Conservation (phyloP, 2,113 vertebrate genomes). For the Mirza zaza region DNA sequence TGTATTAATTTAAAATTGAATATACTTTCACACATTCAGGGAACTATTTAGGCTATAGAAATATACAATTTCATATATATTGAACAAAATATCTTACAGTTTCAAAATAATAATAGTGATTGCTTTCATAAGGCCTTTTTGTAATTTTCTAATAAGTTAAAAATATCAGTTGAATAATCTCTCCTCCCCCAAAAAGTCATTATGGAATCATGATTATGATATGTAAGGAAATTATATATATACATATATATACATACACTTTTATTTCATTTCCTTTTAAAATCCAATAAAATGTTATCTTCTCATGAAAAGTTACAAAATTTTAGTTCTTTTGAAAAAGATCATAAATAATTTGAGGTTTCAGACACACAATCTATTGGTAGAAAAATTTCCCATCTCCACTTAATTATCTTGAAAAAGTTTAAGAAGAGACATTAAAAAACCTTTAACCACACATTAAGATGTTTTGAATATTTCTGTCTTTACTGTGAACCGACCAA, state of each 20-base stretch:
- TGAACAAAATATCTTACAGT: slow-evolving; percentile 16
- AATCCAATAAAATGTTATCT: slow-evolving; percentile 69
- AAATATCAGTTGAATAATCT: not conserved
- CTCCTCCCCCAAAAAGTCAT: not conserved
- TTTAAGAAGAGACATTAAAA: not conserved
- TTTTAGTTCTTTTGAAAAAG: slow-evolving; percentile 58
- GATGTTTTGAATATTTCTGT: slow-evolving; percentile 42
- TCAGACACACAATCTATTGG: slow-evolving; percentile 73
- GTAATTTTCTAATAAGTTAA: slow-evolving; percentile 24
- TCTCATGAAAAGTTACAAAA: slow-evolving; percentile 64
- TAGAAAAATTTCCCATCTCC: slow-evolving; percentile 52
- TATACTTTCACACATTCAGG: not conserved
- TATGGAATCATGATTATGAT: not conserved
- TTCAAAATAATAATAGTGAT: slow-evolving; percentile 15
- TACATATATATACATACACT: slow-evolving; percentile 43
- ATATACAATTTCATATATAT: not conserved
- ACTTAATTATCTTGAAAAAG: slow-evolving; percentile 63
- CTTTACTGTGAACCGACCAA: not conserved
- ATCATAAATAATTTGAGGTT: slow-evolving; percentile 75
- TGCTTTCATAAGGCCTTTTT: slow-evolving; percentile 35
- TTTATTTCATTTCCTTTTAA: slow-evolving; percentile 63
- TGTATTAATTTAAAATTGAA: slow-evolving; percentile 47
- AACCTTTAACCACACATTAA: slow-evolving; percentile 28
- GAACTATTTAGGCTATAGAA: not conserved
- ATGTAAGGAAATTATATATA: not conserved